Conservation (phyloP, 2,113 vertebrate genomes). For the Rhea americana region DNA sequence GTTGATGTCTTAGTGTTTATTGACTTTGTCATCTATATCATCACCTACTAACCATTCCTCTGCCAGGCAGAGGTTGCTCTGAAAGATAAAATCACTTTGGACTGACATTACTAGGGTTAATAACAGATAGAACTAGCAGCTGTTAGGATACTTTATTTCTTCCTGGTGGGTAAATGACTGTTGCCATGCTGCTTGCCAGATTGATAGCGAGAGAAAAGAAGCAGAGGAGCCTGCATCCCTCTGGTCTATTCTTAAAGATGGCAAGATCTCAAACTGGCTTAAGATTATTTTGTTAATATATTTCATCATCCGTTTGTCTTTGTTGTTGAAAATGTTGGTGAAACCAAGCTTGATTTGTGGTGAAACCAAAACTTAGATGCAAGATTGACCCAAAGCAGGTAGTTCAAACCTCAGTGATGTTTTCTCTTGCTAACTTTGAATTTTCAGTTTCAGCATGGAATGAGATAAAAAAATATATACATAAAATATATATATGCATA, state of each 20-base stretch:
- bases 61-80: slow-evolving; percentile 28
- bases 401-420: not conserved
- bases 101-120: slow-evolving; percentile 24
- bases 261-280: not conserved
- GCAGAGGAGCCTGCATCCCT: not conserved
- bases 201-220: slow-evolving; percentile 34
- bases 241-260: not conserved
- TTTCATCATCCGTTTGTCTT: not conserved
- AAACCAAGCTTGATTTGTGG: not conserved
- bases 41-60: slow-evolving; percentile 49
- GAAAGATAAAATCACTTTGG: slow-evolving; percentile 55
- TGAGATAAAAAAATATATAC: not conserved
- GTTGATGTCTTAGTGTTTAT: slow-evolving; percentile 4
- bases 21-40: slow-evolving; percentile 47
- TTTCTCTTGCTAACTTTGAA: not conserved
- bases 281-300: not conserved
- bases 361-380: not conserved
- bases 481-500: too few species aligned
- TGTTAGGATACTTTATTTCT: slow-evolving; percentile 31
- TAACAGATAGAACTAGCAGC: slow-evolving; percentile 9
- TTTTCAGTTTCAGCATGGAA: not conserved
- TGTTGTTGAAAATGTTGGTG: slow-evolving; percentile 20
- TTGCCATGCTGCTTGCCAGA: slow-evolving; percentile 21
- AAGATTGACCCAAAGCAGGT: not conserved
- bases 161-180: slow-evolving; percentile 50